Conservation (phyloP, 2,888 invertebrate genomes). For the Drosophila colorata region DNA sequence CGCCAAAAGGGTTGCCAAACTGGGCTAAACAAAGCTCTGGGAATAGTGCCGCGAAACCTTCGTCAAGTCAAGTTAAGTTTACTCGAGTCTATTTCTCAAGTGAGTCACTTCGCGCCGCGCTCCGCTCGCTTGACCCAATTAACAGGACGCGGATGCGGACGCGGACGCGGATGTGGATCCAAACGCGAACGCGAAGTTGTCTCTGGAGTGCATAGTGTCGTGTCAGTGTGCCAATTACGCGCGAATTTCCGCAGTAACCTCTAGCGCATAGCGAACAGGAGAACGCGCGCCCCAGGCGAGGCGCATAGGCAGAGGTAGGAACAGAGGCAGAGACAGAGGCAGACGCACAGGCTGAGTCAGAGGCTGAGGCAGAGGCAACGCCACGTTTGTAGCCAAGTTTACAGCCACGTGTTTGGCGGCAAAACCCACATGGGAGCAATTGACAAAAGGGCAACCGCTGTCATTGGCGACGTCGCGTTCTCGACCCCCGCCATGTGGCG, state of each 20-base stretch:
- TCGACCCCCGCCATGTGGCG: slow-evolving; percentile 53
- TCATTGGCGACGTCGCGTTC: slow-evolving; percentile 40
- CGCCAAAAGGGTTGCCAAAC: slow-evolving; percentile 41
- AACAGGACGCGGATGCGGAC: slow-evolving; percentile 44
- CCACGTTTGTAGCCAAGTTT: slow-evolving; percentile 37
- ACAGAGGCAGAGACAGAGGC: slow-evolving; percentile 1
- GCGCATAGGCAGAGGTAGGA: background rate
- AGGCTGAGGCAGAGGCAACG: slow-evolving; percentile 1
- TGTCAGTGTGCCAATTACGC: slow-evolving; percentile 79
- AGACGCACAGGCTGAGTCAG: background rate
- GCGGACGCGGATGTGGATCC: slow-evolving; percentile 11
- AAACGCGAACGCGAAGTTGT: slow-evolving; percentile 44
- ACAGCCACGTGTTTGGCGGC: slow-evolving; percentile 73
- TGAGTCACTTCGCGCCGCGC: slow-evolving; percentile 51
- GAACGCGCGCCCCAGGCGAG: slow-evolving; percentile 1
- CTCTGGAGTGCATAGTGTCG: slow-evolving; percentile 60
- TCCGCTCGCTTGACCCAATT: slow-evolving; percentile 74
- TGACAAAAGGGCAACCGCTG: slow-evolving; percentile 77
- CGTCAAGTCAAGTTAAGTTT: slow-evolving; percentile 66
- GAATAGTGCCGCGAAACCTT: slow-evolving; percentile 62
- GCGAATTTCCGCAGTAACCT: slow-evolving; percentile 74
- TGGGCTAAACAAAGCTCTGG: slow-evolving; percentile 54
- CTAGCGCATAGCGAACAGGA: slow-evolving; percentile 43
- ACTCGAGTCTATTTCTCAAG: slow-evolving; percentile 70
- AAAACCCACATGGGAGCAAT: slow-evolving; percentile 77